Conservation (phyloP, 2,113 vertebrate genomes). For the Corvus cornix region DNA sequence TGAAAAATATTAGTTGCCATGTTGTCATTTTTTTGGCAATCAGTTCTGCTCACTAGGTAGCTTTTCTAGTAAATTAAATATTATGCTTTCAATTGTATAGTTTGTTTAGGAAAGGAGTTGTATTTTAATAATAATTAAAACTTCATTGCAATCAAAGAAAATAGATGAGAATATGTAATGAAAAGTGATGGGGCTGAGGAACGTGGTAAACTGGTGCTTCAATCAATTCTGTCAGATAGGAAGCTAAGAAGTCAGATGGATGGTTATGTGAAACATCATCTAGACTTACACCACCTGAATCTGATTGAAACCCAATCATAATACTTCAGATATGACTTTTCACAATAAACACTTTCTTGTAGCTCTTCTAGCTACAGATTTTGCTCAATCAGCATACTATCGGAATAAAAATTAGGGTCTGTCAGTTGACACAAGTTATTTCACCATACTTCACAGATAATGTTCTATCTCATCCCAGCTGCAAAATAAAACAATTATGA, state of each 20-base stretch:
- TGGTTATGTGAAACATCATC: not conserved
- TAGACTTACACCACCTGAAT: not conserved
- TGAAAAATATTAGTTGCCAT: not conserved
- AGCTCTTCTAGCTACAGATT: not conserved
- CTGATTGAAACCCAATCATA: not conserved
- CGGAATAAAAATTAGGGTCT: not conserved
- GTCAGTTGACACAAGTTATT: fast-evolving
- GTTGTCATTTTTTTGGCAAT: not conserved
- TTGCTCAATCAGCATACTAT: not conserved
- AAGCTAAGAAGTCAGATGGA: not conserved
- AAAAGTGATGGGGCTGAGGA: not conserved
- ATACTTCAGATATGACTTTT: not conserved
- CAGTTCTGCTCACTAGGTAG: not conserved
- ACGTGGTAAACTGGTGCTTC: not conserved
- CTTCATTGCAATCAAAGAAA: not conserved
- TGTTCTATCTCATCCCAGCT: not conserved
- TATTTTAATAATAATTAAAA: not conserved
- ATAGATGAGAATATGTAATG: not conserved
- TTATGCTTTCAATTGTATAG: not conserved
- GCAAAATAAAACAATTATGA: not conserved
- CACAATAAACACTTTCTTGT: not conserved
- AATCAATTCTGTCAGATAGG: not conserved
- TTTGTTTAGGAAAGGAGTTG: not conserved
- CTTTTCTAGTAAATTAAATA: not conserved
- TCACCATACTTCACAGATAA: not conserved